Base-by-base conservation (phyloP, 2,888 invertebrate genomes). In the Tipula confusa region DNA sequence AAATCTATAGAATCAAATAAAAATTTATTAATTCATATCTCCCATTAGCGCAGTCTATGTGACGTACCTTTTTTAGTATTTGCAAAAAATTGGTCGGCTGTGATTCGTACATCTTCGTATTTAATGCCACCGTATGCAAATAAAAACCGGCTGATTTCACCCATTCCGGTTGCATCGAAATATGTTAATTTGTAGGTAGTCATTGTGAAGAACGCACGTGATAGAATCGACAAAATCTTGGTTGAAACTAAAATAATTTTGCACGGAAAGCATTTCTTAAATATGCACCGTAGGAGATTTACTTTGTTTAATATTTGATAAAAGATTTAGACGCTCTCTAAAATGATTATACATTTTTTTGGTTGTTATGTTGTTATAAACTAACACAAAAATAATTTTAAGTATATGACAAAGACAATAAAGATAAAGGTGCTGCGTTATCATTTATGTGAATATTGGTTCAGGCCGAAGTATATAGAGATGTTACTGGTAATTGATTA, bases 21-120 rank as follows among this genome's bases (percentile, higher is more conserved):
- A 38, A 38, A 11, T n/a, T n/a, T n/a, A n/a, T n/a, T n/a, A n/a
- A n/a, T n/a, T n/a, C n/a, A n/a, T n/a, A n/a, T n/a, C n/a, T n/a
- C n/a, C n/a, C n/a, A n/a, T n/a, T n/a, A n/a, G n/a, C n/a, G n/a
- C n/a, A n/a, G n/a, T n/a, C 38, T 38, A 38, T 7, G 9, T 2
- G 9, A 36, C 9, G 11, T 43, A 43, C 43, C n/a, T 43, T 43
- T 43, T 15, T 43, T 43, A n/a, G 15, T 15, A 3, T n/a, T n/a
- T n/a, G n/a, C 43, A 43, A 43, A 43, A 43, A 43, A 43, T 4
- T 43, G n/a, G 4, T 91, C 90, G 79, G 88, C 87, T 82, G 91
- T 90, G 84, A 93, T 89, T 84, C 93, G 91, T 85, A 89, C 88
- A 88, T 93, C 93, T 88, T 93, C 92, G 86, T 93, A 93, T 84